Percentiles rank a stretch among this genome's conserved stretches.
These are phyloP conservation scores for Resseliella maxima DNA, from an alignment of 2,888 invertebrate genomes.

Conservation along the genomic window DNA sequence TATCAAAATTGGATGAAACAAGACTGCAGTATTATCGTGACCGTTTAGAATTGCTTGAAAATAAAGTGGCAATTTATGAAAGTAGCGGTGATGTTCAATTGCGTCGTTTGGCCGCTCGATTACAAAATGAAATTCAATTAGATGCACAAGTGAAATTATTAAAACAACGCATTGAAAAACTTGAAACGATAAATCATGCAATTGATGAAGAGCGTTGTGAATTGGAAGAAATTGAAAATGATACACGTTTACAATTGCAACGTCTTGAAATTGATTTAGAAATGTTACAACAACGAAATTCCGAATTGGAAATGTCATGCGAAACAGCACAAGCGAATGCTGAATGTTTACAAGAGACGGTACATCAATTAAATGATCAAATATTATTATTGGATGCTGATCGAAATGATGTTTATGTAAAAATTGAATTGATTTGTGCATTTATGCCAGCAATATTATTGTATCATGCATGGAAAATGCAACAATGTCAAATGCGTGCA, in stretches of 20 bases:
- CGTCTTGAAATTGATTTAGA: slow-evolving; percentile 75
- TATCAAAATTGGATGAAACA: slow-evolving; percentile 69
- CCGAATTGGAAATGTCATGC: slow-evolving; percentile 72
- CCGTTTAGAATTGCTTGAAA: slow-evolving; percentile 74
- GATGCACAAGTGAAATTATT: slow-evolving; percentile 68
- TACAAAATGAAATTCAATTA: slow-evolving; percentile 74
- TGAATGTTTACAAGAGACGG: slow-evolving; percentile 68
- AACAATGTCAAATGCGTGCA: background rate
- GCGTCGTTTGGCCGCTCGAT: slow-evolving; percentile 72
- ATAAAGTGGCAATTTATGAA: slow-evolving; percentile 75
- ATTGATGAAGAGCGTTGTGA: slow-evolving; percentile 80
- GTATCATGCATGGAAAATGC: slow-evolving; percentile 71
- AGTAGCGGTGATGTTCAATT: slow-evolving; percentile 74
- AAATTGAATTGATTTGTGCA: slow-evolving; percentile 72
- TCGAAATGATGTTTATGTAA: slow-evolving; percentile 69
- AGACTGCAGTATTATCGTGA: slow-evolving; percentile 76
- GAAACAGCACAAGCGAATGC: slow-evolving; percentile 69
- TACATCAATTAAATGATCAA: slow-evolving; percentile 71
- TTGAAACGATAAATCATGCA: slow-evolving; percentile 73
- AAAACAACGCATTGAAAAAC: slow-evolving; percentile 69
- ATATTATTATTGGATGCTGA: slow-evolving; percentile 69
- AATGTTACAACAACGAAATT: slow-evolving; percentile 68
- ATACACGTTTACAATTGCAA: slow-evolving; percentile 69
- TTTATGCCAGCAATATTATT: slow-evolving; percentile 74
- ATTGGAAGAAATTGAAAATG: slow-evolving; percentile 81